Percentiles rank a stretch among this genome's conserved stretches.
These are phyloP conservation scores for Hirundo rustica DNA, from an alignment of 2,797 vertebrate species.

Conservation along the genomic window DNA sequence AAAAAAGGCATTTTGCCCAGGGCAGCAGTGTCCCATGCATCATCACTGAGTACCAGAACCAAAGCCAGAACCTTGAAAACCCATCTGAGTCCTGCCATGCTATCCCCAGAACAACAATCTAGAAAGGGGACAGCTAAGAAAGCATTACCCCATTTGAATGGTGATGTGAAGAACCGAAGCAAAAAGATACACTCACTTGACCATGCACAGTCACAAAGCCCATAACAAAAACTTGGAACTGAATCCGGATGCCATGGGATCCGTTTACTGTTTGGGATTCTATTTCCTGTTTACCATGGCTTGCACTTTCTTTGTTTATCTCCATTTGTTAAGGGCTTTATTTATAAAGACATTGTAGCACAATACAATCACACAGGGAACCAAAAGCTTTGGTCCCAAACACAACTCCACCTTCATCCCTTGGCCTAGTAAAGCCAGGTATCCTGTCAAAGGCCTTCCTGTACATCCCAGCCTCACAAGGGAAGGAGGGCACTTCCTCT, in stretches of 20 bases:
- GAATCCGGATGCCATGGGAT: not conserved
- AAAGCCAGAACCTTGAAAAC: not conserved
- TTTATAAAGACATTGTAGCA: not conserved
- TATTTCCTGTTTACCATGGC: not conserved
- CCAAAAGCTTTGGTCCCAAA: not conserved
- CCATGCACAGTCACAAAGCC: rapidly evolving
- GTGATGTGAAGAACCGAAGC: not conserved
- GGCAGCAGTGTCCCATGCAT: not conserved
- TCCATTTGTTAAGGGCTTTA: not conserved
- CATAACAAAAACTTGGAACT: not conserved
- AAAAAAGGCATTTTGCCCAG: not conserved
- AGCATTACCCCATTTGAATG: not conserved
- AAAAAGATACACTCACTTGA: not conserved
- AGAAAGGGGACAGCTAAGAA: not conserved
- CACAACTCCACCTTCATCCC: not conserved
- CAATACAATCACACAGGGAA: not conserved
- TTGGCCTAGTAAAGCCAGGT: not conserved
- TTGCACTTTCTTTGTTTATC: not conserved
- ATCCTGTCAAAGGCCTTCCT: not conserved
- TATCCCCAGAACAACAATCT: not conserved
- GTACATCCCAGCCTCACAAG: not conserved
- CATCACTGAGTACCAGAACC: not conserved
- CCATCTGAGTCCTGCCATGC: not conserved
- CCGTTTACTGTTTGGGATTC: too few relatives aligned
- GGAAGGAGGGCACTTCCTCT: not conserved